These are phyloP conservation scores for Lycocerus yunnanus DNA, from an alignment of 2,888 invertebrate genomes.

Conservation along the genomic window DNA sequence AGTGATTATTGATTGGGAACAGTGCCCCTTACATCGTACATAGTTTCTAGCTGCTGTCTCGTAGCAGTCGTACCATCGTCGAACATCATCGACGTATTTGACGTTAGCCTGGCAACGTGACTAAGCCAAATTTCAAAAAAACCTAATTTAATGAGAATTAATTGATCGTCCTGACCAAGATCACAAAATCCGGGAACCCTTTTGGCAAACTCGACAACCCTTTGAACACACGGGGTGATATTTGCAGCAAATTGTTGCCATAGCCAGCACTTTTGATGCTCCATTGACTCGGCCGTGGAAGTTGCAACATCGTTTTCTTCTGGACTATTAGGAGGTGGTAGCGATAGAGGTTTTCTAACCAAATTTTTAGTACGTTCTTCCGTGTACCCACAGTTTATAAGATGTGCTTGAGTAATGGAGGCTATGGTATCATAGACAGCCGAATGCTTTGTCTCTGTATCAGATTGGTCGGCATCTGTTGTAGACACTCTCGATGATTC, in stretches of 20 bases:
- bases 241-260: slow-evolving; percentile 88
- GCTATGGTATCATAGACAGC: slow-evolving; percentile 80
- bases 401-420: slow-evolving; percentile 83
- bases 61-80: slow-evolving; percentile 88
- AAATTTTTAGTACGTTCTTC: slow-evolving; percentile 79
- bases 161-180: slow-evolving; percentile 93
- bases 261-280: slow-evolving; percentile 77
- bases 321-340: slow-evolving; percentile 49
- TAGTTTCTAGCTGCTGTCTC: slow-evolving; percentile 79
- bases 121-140: slow-evolving; percentile 97
- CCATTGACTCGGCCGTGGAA: slow-evolving; percentile 66
- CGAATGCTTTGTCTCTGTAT: slow-evolving; percentile 60
- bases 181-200: slow-evolving; percentile 90
- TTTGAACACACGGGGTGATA: slow-evolving; percentile 88
- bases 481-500: slow-evolving; percentile 56
- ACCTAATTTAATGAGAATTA: slow-evolving; percentile 93
- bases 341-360: slow-evolving; percentile 70
- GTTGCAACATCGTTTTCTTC: slow-evolving; percentile 56
- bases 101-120: slow-evolving; percentile 80
- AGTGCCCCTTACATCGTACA: slow-evolving; percentile 78
- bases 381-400: slow-evolving; percentile 85
- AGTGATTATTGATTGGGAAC: slow-evolving; percentile 7
- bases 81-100: slow-evolving; percentile 78
- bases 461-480: slow-evolving; percentile 53
- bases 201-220: slow-evolving; percentile 96